Base-by-base conservation (phyloP, 2,797 vertebrate genomes). In the Caiman crocodilus region DNA sequence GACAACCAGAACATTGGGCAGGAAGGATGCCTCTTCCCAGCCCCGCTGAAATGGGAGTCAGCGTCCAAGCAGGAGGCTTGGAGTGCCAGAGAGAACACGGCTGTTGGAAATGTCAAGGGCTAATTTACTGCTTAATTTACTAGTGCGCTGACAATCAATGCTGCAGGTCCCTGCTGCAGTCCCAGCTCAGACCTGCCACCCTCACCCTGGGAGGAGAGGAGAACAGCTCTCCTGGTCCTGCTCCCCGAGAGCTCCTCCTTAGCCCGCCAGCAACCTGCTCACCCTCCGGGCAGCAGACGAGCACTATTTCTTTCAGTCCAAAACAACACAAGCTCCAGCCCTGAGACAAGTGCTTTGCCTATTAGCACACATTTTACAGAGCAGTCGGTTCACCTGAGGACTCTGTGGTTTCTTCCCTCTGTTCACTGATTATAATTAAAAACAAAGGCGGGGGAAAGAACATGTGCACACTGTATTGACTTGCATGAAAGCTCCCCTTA, bases 71-170 rank as follows among this genome's bases (percentile, higher is more conserved):
- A 88, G 87, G 76, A 89, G 90, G 94, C 89, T 57, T 17, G 82
- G 76, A 82, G 50, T 84, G 76, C 92, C 86, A 76, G 94, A 90
- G 93, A 97, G 92, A 95, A 95, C 95, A 93, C 85, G 50, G 42
- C 96, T 90, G 96, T 92, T 91, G 96, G 96, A 93, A 93, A 94
- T 95, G 94, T 95, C 93, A 97, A 96, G 95, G 95, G 95, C 97
- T 96, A 97, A 97, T 98, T 97, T 97, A 96, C 95, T 95, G 94
- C 95, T 94, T 97, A 97, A 97, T 98, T 97, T 97, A 95, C 96
- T 96, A 97, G 94, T 92, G 94, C 64, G 76, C 93, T 96, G 95
- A 96, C 97, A 97, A 98, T 95, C 92, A 96, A 96, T 94, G 93
- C 89, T 91, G 89, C 59, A 76, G 95, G 90, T 83, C 81, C 94